Conservation (phyloP, 2,888 invertebrate genomes). For the Platerodrilus igneus region DNA sequence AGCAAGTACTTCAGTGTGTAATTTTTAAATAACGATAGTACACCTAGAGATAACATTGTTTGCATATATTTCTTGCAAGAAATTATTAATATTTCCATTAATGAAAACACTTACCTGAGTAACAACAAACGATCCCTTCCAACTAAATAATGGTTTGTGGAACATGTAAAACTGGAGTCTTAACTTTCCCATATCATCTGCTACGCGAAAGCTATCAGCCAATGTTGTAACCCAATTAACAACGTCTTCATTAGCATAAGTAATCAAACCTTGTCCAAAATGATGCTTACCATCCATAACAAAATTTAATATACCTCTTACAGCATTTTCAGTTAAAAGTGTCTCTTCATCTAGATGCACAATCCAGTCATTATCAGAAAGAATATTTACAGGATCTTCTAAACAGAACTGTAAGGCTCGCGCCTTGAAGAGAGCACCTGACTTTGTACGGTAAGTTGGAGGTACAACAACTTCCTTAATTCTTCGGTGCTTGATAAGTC, state of each 20-base stretch:
- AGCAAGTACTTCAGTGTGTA: too few species aligned
- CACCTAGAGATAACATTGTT: background rate
- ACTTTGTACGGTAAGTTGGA: slow-evolving; percentile 76
- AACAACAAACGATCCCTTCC: slow-evolving; percentile 98
- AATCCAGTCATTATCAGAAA: slow-evolving; percentile 90
- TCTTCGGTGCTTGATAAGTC: slow-evolving; percentile 71
- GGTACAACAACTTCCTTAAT: slow-evolving; percentile 89
- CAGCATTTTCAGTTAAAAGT: slow-evolving; percentile 84
- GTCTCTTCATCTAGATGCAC: slow-evolving; percentile 98
- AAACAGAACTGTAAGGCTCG: slow-evolving; percentile 93
- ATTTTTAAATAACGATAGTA: too few species aligned
- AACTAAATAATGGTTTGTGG: slow-evolving; percentile 92
- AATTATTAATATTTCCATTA: background rate
- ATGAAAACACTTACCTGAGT: slow-evolving; percentile 67
- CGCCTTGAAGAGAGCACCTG: slow-evolving; percentile 90
- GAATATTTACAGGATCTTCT: slow-evolving; percentile 80
- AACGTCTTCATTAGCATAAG: slow-evolving; percentile 93
- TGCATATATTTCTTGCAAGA: background rate
- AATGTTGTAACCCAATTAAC: slow-evolving; percentile 96
- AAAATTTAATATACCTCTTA: slow-evolving; percentile 88
- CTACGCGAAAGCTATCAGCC: slow-evolving; percentile 92
- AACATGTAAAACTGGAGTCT: slow-evolving; percentile 88
- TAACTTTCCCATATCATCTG: slow-evolving; percentile 97
- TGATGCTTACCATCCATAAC: slow-evolving; percentile 90
- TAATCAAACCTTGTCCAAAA: slow-evolving; percentile 93